Evolutionary conservation across 2,797 vertebrate species (phyloP).

Genomic region (Aeoliscus strigatus): DNA sequence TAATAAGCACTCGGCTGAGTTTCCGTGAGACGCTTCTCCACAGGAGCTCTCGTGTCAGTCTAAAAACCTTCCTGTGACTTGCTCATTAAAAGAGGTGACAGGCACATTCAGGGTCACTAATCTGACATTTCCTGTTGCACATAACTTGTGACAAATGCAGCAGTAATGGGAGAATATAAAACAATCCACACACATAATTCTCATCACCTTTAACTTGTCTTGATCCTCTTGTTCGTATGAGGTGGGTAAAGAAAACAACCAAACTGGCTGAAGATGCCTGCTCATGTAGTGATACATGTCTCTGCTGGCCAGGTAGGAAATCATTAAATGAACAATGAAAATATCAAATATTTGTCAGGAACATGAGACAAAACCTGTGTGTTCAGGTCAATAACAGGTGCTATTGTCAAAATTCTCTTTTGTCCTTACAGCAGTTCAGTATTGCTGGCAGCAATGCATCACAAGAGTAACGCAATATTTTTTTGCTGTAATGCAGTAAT

Average conservation of each 20-base stretch:
- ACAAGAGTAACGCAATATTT: no score
- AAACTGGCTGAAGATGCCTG: neutral
- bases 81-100: conserved; percentile 43
- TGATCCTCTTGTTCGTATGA: neutral
- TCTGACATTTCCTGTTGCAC: conserved; percentile 42
- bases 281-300: neutral
- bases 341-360: conserved; percentile 4
- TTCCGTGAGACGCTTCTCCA: conserved; percentile 35
- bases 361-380: neutral
- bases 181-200: conserved; percentile 12
- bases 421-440: no score
- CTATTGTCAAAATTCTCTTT: no score
- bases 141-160: conserved; percentile 22
- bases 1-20: conserved; percentile 32
- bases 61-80: conserved; percentile 21
- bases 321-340: conserved; percentile 2
- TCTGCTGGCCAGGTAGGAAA: neutral
- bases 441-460: no score
- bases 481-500: no score
- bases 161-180: conserved; percentile 15
- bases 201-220: neutral
- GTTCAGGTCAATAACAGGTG: no score
- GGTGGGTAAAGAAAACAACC: neutral
- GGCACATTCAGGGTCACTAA: conserved; percentile 11
- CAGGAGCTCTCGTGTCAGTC: conserved; percentile 36